Conservation (phyloP, 2,113 vertebrate genomes). For the Serilophus lunatus region DNA sequence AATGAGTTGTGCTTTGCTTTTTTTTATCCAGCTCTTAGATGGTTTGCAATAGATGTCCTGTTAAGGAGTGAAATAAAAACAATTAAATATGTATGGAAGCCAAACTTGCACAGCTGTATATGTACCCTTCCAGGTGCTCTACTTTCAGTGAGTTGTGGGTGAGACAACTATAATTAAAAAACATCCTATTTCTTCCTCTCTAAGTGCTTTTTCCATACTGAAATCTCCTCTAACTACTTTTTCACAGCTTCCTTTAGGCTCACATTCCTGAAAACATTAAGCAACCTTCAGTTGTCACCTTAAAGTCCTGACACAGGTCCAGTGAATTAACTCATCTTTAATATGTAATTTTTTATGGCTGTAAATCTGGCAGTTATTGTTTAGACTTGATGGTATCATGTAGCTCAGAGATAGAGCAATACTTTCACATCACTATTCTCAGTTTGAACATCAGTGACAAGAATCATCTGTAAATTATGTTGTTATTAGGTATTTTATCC, state of each 20-base stretch:
- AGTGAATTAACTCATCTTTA: neutral
- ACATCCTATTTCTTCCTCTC: neutral
- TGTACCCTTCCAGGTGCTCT: neutral
- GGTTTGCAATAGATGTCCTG: neutral
- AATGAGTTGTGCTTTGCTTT: neutral
- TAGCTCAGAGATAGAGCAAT: neutral
- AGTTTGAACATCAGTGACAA: neutral
- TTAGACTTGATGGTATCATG: neutral
- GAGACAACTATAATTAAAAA: slow-evolving; percentile 2
- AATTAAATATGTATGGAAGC: neutral
- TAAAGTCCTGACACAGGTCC: neutral
- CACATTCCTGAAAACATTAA: neutral
- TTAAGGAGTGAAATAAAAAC: neutral
- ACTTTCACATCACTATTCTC: neutral
- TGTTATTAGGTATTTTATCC: neutral
- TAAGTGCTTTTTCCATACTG: neutral
- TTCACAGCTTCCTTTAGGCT: neutral
- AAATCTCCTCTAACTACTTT: neutral
- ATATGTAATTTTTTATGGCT: neutral
- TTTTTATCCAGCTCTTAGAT: neutral
- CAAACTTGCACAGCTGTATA: slow-evolving; percentile 19
- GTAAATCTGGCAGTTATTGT: neutral
- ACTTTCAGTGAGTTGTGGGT: neutral
- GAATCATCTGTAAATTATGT: neutral
- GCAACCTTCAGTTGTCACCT: neutral